Evolutionary conservation across 2,113 vertebrate genomes (phyloP), one percentile per base, ranked within the genome.

Genomic region (Clarias gariepinus): DNA sequence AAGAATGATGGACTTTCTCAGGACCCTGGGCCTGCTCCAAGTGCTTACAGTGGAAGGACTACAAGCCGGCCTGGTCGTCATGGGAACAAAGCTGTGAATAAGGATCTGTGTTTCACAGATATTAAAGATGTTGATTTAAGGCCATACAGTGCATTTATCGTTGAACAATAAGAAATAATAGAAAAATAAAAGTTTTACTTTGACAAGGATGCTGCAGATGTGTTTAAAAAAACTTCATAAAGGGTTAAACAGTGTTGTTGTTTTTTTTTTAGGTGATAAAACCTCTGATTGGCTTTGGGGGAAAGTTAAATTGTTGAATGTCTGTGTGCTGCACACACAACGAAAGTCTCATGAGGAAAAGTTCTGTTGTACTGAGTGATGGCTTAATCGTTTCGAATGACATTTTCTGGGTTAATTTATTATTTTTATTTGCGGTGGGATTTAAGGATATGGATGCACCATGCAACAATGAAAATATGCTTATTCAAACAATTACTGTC

Each of bases 1-100:
- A 91, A 95, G 97, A 91, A 98, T 98, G 95, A 85, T 98, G 82
- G 94, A 97, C 89, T 97, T 99, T 85, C 97, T 96, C 94, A 96
- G 94, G 89, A 97, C 97, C 84, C 93, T 98, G 79, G 96, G 95
- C 89, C 96, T 95, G 91, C 97, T 99, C 88, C 96, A 96, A 94
- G 94, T 95, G 71, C 90, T 97, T 53, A 94, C 96, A 89, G 94
- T 94, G 92, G 95, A 96, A 61, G 95, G 96, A 80, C 95, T 97
- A 89, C 96, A 96, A 64, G 94, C 96, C 89, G 96, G 97, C 92
- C 90, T 97, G 90, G 87, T 98, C 87, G 93, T 96, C 91, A 95
- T 99, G 95, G 98, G 96, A 93, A 95, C 96, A 82, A 96, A 95
- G 90, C 94, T 98, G 89, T 99, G 92, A 97, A 81, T 81, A 60